These are phyloP conservation scores for Alouatta palliata DNA, from an alignment of 2,113 vertebrate species.

Conservation along the genomic window DNA sequence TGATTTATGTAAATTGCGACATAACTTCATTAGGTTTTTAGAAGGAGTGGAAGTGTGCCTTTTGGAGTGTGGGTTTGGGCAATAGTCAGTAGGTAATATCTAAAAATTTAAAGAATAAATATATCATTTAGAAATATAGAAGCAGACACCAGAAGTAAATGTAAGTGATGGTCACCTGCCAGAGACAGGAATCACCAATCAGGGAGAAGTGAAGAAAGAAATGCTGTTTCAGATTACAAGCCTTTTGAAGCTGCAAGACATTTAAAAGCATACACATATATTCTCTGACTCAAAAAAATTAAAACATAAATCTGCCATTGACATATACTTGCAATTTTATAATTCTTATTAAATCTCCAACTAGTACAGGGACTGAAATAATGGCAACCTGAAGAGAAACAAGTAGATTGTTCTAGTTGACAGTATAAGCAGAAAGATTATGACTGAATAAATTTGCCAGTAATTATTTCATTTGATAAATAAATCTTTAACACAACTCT, in stretches of 20 bases:
- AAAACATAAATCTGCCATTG: slow-evolving; percentile 29
- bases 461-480: slow-evolving; percentile 11
- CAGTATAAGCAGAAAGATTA: background rate
- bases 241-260: background rate
- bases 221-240: background rate
- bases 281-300: slow-evolving; percentile 18
- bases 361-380: slow-evolving; percentile 1
- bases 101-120: background rate
- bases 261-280: background rate
- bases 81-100: background rate
- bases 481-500: background rate
- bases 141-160: background rate
- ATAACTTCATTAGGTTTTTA: background rate
- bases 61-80: background rate
- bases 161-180: background rate
- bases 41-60: background rate
- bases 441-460: background rate
- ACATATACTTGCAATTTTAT: background rate
- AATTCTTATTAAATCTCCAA: background rate
- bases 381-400: background rate
- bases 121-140: background rate
- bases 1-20: background rate
- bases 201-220: background rate
- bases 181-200: background rate
- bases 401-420: background rate